Evolutionary conservation across 1,140 invertebrate species (phyloP).

Genomic region (Musca vetustissima): DNA sequence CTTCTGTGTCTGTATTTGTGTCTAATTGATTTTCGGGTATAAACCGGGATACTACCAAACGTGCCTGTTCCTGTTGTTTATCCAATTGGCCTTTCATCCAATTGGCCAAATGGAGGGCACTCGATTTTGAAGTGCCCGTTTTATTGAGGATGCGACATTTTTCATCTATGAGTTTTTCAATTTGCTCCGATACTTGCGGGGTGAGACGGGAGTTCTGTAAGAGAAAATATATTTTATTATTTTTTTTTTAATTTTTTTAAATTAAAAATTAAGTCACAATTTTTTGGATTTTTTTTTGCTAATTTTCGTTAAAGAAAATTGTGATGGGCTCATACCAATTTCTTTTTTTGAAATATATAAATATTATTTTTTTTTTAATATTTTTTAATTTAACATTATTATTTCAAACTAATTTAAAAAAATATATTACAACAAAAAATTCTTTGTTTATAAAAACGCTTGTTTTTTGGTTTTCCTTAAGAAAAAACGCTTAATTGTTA

Average conservation of each 20-base stretch:
- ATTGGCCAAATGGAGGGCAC: conserved; percentile 66
- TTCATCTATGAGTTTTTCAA: conserved; percentile 63
- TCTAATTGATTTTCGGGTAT: conserved; percentile 31
- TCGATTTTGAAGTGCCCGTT: conserved; percentile 60
- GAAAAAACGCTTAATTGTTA: conserved; percentile 28
- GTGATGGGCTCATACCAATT: conserved; percentile 50
- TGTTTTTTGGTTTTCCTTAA: conserved; percentile 31
- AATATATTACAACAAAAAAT: conserved; percentile 27
- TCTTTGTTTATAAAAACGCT: conserved; percentile 56
- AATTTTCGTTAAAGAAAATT: conserved; percentile 37
- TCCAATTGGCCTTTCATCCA: conserved; percentile 68
- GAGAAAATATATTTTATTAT: background rate
- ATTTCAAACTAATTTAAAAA: conserved; percentile 23
- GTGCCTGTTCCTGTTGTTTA: conserved; percentile 50
- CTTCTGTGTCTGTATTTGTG: background rate
- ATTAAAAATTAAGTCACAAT: conserved; percentile 18
- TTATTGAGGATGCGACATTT: conserved; percentile 64
- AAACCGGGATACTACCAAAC: conserved; percentile 43
- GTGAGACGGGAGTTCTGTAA: conserved; percentile 25
- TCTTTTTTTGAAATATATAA: background rate
- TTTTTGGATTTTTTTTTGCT: background rate
- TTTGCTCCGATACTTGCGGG: conserved; percentile 48
- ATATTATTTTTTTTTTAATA: conserved; percentile 20
- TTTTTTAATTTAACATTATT: conserved; percentile 24
- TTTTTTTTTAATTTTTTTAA: background rate